Conservation (phyloP, 1,140 invertebrate genomes). For the Lordiphosa collinella region DNA sequence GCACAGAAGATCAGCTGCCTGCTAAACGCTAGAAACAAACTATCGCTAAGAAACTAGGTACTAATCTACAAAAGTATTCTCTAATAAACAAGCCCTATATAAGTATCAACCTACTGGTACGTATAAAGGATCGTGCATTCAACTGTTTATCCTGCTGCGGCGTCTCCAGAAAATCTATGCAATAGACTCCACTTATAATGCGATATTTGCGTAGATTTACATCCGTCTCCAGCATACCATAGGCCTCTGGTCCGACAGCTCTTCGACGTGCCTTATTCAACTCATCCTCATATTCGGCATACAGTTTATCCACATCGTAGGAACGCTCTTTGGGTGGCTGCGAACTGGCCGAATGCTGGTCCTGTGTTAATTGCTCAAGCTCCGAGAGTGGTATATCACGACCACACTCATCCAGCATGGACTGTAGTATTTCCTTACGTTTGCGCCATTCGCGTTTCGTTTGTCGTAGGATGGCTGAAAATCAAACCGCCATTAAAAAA, state of each 20-base stretch:
- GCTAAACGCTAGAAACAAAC: too few species aligned
- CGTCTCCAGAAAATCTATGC: constrained; percentile 84
- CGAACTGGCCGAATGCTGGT: constrained; percentile 50
- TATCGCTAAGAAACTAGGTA: too few species aligned
- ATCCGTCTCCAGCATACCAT: constrained; percentile 80
- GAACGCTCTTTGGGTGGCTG: constrained; percentile 46
- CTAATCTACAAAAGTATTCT: too few species aligned
- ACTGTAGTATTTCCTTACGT: constrained; percentile 73
- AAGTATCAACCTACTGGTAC: constrained; percentile 65
- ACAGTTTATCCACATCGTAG: constrained; percentile 74
- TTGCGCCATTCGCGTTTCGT: constrained; percentile 78
- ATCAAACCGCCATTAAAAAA: too few species aligned
- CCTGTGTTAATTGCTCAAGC: constrained; percentile 59
- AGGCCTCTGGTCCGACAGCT: constrained; percentile 66
- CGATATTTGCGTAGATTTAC: constrained; percentile 85
- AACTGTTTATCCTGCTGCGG: constrained; percentile 82
- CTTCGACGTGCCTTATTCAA: constrained; percentile 69
- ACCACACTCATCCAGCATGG: constrained; percentile 64
- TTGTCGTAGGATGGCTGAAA: constrained; percentile 70
- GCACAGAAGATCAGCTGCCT: too few species aligned
- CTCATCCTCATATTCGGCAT: constrained; percentile 78
- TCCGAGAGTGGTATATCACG: constrained; percentile 53
- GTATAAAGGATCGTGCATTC: constrained; percentile 71
- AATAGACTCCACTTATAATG: constrained; percentile 84
- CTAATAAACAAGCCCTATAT: too few species aligned